Conservation (phyloP, 2,888 invertebrate genomes). For the Amblyjoppa proteus region DNA sequence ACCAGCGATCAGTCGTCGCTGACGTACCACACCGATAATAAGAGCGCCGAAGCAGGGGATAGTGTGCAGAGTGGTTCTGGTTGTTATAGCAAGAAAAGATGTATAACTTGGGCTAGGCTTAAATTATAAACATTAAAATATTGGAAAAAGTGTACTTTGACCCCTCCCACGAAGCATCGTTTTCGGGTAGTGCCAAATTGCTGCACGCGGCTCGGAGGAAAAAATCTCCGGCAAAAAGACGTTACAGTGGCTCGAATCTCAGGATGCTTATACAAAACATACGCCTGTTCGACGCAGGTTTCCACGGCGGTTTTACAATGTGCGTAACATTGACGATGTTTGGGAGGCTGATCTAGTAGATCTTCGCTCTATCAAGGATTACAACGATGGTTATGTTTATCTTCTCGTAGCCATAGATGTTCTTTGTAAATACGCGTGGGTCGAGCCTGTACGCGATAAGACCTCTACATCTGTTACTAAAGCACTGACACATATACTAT, state of each 20-base stretch:
- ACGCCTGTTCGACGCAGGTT: no score
- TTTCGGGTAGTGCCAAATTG: not conserved
- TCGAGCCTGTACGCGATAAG: not conserved
- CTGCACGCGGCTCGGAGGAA: not conserved
- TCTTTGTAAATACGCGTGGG: not conserved
- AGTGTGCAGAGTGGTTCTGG: not conserved
- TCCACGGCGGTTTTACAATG: no score
- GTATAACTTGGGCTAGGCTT: not conserved
- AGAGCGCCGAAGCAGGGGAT: no score
- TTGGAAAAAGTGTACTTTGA: constrained; percentile 6
- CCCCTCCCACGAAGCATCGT: not conserved
- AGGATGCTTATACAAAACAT: no score
- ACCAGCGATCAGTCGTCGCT: not conserved
- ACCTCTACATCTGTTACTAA: not conserved
- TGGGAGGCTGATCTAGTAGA: not conserved
- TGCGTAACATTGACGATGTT: not conserved
- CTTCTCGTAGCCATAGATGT: not conserved
- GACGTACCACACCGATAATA: no score
- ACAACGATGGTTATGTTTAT: not conserved
- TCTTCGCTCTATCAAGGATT: not conserved
- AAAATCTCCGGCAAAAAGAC: no score
- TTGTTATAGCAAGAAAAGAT: not conserved
- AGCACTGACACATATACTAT: no score
- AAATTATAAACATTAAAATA: not conserved
- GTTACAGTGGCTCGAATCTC: no score